These are phyloP conservation scores for Acomys russatus DNA, from an alignment of 2,797 vertebrate species.

Conservation along the genomic window DNA sequence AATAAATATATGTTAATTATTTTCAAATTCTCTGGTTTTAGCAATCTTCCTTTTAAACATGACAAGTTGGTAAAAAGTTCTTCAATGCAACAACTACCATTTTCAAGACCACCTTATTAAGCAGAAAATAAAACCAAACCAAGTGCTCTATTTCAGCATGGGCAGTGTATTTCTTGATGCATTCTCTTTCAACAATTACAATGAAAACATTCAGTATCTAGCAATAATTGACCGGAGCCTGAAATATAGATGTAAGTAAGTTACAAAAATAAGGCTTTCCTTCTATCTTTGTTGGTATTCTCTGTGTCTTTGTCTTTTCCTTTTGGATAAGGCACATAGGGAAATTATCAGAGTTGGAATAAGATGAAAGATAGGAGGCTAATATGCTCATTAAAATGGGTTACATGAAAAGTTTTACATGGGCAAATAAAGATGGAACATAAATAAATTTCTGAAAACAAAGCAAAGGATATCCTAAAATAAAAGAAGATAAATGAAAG, in stretches of 20 bases:
- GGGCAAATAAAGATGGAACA: not conserved
- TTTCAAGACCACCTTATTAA: not conserved
- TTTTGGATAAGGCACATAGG: not conserved
- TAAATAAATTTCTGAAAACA: not conserved
- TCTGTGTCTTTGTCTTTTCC: not conserved
- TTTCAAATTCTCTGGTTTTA: not conserved
- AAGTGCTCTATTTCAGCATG: not conserved
- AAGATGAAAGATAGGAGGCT: not conserved
- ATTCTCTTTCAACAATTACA: not conserved
- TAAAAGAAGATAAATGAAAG: not conserved
- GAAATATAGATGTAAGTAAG: not conserved
- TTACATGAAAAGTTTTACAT: not conserved
- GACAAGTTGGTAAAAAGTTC: not conserved
- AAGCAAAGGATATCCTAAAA: not conserved
- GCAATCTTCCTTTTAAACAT: not conserved
- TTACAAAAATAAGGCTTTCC: not conserved
- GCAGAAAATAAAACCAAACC: constrained; percentile 4
- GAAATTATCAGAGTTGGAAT: rapidly evolving
- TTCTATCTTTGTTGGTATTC: not conserved
- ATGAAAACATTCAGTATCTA: not conserved
- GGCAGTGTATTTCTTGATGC: too few species aligned
- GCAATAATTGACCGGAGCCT: not conserved
- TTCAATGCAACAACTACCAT: not conserved
- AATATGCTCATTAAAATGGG: not conserved
- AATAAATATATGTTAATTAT: not conserved